Evolutionary conservation across 2,113 vertebrate genomes (phyloP).

Genomic region (Azemiops feae): DNA sequence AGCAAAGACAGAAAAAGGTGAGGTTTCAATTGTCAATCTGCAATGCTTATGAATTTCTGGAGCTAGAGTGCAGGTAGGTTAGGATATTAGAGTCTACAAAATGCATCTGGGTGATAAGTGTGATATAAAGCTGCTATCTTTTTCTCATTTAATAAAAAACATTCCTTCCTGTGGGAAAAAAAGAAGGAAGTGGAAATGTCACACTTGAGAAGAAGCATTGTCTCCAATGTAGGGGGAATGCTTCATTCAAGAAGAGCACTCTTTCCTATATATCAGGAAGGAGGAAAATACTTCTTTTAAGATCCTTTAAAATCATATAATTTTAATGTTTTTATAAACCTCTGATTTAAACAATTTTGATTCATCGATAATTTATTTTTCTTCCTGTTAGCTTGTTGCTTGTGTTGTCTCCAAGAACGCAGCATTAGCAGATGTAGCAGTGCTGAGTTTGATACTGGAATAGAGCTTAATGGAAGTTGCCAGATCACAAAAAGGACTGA

Average conservation of each 20-base stretch:
- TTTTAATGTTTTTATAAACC: neutral
- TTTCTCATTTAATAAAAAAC: neutral
- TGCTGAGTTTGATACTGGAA: neutral
- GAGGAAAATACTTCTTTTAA: neutral
- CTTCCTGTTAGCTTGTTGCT: neutral
- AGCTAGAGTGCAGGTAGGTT: neutral
- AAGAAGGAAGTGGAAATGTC: neutral
- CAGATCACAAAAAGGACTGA: neutral
- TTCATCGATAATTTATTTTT: neutral
- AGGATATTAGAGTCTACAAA: neutral
- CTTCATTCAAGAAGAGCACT: too few relatives aligned
- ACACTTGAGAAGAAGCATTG: neutral
- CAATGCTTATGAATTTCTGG: neutral
- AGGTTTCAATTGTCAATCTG: constrained; percentile 16
- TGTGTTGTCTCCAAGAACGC: neutral
- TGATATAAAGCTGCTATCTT: neutral
- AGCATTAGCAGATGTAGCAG: neutral
- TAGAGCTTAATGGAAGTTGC: neutral
- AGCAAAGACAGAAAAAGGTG: constrained; percentile 94
- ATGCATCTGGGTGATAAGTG: neutral
- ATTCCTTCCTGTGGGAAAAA: neutral
- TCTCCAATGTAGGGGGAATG: neutral
- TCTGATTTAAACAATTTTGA: neutral
- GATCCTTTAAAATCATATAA: neutral
- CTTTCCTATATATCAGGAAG: neutral